Evolutionary conservation across 2,113 vertebrate genomes (phyloP).

Genomic region (Gnathonemus echidnorhynchus): DNA sequence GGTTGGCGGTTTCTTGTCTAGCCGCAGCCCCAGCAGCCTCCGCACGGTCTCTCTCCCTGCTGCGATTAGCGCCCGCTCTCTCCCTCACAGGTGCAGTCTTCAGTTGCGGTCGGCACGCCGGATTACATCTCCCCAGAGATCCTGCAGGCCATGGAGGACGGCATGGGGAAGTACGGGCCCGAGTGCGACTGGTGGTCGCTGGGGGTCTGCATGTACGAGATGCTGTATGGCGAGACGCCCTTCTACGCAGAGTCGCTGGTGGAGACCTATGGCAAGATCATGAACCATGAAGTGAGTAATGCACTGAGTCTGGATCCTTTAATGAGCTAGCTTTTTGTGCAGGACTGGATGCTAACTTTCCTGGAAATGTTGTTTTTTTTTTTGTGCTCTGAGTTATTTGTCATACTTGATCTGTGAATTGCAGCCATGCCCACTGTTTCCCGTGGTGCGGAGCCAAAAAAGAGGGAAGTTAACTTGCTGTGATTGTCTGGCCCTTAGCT

Average conservation of each 20-base stretch:
- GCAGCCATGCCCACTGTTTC: neutral
- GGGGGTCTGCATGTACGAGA: conserved; percentile 95
- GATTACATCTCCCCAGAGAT: conserved; percentile 98
- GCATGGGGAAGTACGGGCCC: conserved; percentile 88
- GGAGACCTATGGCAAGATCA: conserved; percentile 96
- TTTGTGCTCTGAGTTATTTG: neutral
- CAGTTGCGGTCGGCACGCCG: conserved; percentile 89
- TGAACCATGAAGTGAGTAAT: conserved; percentile 89
- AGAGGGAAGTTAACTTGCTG: neutral
- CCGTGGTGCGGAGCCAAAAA: neutral
- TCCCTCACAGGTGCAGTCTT: conserved; percentile 79
- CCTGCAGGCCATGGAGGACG: conserved; percentile 96
- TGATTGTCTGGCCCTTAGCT: neutral
- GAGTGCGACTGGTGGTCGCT: conserved; percentile 98
- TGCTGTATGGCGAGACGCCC: conserved; percentile 91
- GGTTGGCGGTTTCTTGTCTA: neutral
- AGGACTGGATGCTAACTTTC: neutral
- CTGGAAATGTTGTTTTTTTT: neutral
- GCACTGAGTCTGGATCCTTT: neutral
- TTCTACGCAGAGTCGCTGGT: conserved; percentile 93
- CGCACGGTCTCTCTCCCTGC: neutral
- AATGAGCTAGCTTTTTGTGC: neutral
- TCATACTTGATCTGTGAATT: neutral
- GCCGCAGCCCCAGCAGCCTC: neutral
- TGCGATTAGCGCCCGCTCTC: neutral